These are phyloP conservation scores for Ianthella basta DNA, from an alignment of 37 sponge, comb jelly and placozoan species.

Conservation along the genomic window DNA sequence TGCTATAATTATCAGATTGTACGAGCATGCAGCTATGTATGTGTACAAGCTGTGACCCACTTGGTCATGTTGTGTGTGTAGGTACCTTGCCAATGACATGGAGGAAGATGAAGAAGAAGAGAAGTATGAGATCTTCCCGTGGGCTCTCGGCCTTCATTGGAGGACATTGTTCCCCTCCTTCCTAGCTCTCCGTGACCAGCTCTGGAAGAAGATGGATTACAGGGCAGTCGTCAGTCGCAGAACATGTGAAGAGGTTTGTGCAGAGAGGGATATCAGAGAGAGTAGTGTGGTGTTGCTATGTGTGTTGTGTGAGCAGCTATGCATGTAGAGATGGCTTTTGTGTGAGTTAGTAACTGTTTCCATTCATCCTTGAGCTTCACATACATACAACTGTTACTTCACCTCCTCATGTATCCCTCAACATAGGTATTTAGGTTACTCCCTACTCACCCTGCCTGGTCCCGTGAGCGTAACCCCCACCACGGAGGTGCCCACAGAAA, in stretches of 20 bases:
- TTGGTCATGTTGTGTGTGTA: neutral
- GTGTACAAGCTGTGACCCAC: too few species aligned
- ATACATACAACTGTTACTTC: too few species aligned
- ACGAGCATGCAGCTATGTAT: too few species aligned
- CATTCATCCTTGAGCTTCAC: too few species aligned
- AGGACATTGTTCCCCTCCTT: slow-evolving; percentile 57
- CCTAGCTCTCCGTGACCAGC: slow-evolving; percentile 57
- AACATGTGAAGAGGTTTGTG: slow-evolving; percentile 84
- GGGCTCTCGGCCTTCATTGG: slow-evolving; percentile 82
- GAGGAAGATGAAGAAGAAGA: slow-evolving; percentile 91
- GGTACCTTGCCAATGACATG: slow-evolving; percentile 86
- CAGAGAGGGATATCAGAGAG: too few species aligned
- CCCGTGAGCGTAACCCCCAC: slow-evolving; percentile 41
- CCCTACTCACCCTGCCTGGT: slow-evolving; percentile 70
- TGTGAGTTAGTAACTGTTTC: too few species aligned
- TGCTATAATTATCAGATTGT: too few species aligned
- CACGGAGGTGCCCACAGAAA: slow-evolving; percentile 75
- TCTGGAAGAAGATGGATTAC: slow-evolving; percentile 82
- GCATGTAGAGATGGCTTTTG: too few species aligned
- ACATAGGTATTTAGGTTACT: slow-evolving; percentile 72
- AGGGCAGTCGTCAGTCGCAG: slow-evolving; percentile 80
- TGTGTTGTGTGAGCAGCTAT: too few species aligned
- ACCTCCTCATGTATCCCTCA: neutral
- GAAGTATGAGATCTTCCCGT: slow-evolving; percentile 87
- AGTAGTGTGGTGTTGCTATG: too few species aligned